Evolutionary conservation across 2,888 invertebrate species (phyloP), one percentile per base, ranked within the genome.

Genomic region (Drosophila planitibia): DNA sequence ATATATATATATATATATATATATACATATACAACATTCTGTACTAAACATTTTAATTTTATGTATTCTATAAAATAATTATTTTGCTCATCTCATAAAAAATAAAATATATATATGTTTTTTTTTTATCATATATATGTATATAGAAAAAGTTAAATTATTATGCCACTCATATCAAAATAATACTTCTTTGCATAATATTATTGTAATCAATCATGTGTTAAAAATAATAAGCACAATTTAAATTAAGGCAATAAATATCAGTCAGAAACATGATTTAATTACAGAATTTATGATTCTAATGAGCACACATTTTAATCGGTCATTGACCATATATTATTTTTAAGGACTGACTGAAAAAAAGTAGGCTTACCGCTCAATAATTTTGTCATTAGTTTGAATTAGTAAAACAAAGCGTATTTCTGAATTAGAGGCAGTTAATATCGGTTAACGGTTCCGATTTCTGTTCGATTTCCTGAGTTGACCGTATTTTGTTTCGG

Each of bases 11-110:
- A 12, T 44, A 28, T 28, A 28, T 28, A 28, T 1, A 0, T 7
- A 6, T 7, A 22, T 22, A 6, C 1, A n/a, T 1, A 22, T 22
- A 7, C 22, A 7, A 14, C 7, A 47, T 14, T 7, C 0, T 22
- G 7, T 47, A 22, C 22, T 22, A 14, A 6, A 22, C 7, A 47
- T 25, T 16, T 47, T 1, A 47, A 47, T 47, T 25, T 2, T 16
- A 9, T 16, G 16, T 25, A 25, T 47, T 7, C 7, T 7, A 47
- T 25, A 4, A 22, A 22, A 14, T 1, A 25, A 16, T 9, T 47
- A 14, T 47, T 47, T 47, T 12, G 1, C 22, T 5, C 12, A 22
- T 2, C 7, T 14, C 22, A 44, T 22, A 44, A 22, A 12, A 44
- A n/a, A 14, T 1, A 6, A 0, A 35, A 1, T 14, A 35, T 12